These are phyloP conservation scores for Tamandua tetradactyla DNA, from an alignment of 2,797 vertebrate genomes.

Conservation along the genomic window DNA sequence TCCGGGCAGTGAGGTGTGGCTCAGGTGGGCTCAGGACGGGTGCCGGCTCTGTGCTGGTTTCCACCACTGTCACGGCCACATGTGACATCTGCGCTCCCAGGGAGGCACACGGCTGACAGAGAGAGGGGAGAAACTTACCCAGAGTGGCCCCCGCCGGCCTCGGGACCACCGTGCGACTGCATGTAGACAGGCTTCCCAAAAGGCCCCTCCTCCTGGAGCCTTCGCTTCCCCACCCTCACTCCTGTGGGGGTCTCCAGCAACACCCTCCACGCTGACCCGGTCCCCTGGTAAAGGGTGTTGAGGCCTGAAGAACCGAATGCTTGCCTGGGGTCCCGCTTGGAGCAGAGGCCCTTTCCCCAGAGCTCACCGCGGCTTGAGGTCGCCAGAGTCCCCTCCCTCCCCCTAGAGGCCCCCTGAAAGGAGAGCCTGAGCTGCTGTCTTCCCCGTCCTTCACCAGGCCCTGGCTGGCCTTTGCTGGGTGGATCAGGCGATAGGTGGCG, in stretches of 20 bases:
- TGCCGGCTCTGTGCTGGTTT: accelerated
- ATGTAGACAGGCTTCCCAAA: not conserved
- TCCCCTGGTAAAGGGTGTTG: not conserved
- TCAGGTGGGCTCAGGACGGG: too few species aligned
- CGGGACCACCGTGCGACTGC: accelerated
- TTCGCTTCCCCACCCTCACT: not conserved
- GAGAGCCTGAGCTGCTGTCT: not conserved
- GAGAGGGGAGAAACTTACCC: not conserved
- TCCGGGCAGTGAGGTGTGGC: not conserved
- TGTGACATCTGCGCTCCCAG: not conserved
- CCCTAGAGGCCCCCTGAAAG: not conserved
- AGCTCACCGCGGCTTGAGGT: too few species aligned
- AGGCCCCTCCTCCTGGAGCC: not conserved
- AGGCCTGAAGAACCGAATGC: not conserved
- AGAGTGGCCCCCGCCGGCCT: not conserved
- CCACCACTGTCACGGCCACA: not conserved
- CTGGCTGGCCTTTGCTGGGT: not conserved
- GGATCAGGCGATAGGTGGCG: slow-evolving; percentile 66
- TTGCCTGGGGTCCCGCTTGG: too few species aligned
- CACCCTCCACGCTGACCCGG: not conserved
- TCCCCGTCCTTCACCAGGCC: not conserved
- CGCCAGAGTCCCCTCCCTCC: accelerated
- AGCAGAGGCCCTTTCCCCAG: accelerated
- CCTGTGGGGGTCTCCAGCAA: not conserved
- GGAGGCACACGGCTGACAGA: not conserved